A percentile compares a stretch with the other conserved stretches of the same genome.
These are phyloP conservation scores for Notechis scutatus DNA, from an alignment of 2,113 vertebrate genomes.

Conservation along the genomic window DNA sequence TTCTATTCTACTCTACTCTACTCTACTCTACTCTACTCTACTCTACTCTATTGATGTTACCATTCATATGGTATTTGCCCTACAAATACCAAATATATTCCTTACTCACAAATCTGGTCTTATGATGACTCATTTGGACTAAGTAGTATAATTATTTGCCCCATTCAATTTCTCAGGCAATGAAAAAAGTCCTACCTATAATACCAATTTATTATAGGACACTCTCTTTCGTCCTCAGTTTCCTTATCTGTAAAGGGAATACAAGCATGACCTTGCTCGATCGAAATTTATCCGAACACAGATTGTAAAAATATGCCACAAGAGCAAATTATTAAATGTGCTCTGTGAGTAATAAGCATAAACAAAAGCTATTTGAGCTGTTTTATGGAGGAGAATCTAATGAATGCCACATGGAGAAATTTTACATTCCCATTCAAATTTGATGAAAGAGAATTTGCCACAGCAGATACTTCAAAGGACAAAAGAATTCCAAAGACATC, in stretches of 20 bases:
- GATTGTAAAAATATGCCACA: not conserved
- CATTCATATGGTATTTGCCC: not conserved
- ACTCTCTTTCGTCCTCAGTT: not conserved
- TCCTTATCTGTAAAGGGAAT: not conserved
- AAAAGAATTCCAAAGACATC: not conserved
- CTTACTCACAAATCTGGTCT: not conserved
- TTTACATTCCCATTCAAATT: not conserved
- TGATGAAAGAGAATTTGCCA: not conserved
- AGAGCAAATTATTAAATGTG: not conserved
- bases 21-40: too few relatives aligned
- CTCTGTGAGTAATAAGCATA: not conserved
- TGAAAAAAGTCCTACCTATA: not conserved
- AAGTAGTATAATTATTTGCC: not conserved
- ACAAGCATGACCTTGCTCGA: not conserved
- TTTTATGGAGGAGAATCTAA: not conserved
- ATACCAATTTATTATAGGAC: too few relatives aligned
- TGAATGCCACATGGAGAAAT: not conserved
- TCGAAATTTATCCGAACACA: not conserved
- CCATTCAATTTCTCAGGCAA: not conserved
- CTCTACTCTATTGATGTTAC: too few relatives aligned
- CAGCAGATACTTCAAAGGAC: not conserved
- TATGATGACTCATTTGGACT: not conserved
- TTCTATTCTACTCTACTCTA: too few relatives aligned
- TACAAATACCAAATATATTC: not conserved
- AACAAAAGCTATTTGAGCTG: not conserved